Evolutionary conservation across 2,888 invertebrate species (phyloP).

Genomic region (Eurytoma californica): DNA sequence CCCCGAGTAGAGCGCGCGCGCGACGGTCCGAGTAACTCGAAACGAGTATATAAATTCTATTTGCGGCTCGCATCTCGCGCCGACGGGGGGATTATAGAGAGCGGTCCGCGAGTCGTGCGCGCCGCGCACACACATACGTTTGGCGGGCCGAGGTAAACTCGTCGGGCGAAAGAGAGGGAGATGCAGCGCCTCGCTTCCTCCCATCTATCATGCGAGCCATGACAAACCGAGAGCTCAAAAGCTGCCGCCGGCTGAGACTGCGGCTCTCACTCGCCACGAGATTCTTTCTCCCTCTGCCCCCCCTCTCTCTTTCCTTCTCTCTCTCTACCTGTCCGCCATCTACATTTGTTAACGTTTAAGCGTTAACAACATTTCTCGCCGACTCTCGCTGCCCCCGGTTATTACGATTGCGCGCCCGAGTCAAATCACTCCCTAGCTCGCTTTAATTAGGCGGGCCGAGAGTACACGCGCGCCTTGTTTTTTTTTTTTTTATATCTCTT

Average conservation of each 20-base stretch:
- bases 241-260: slow-evolving; percentile 69
- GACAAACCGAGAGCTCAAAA: slow-evolving; percentile 73
- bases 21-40: slow-evolving; percentile 19
- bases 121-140: not conserved
- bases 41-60: slow-evolving; percentile 53
- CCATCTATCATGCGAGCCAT: slow-evolving; percentile 74
- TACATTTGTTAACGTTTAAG: slow-evolving; percentile 74
- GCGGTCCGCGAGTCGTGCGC: not conserved
- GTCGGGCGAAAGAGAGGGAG: not conserved
- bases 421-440: slow-evolving; percentile 43
- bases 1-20: not conserved
- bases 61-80: slow-evolving; percentile 36
- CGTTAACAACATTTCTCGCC: slow-evolving; percentile 72
- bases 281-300: slow-evolving; percentile 22
- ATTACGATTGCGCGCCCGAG: not conserved
- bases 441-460: slow-evolving; percentile 25
- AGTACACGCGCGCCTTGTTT: not conserved
- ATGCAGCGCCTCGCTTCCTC: slow-evolving; percentile 63
- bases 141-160: slow-evolving; percentile 31
- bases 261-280: not conserved
- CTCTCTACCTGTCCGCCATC: slow-evolving; percentile 67
- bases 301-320: slow-evolving; percentile 60
- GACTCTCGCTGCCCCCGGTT: slow-evolving; percentile 11
- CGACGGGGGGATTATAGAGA: slow-evolving; percentile 27
- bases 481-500: not conserved